Base-by-base conservation (phyloP, 2,888 invertebrate genomes). In the Microplitis manilae region DNA sequence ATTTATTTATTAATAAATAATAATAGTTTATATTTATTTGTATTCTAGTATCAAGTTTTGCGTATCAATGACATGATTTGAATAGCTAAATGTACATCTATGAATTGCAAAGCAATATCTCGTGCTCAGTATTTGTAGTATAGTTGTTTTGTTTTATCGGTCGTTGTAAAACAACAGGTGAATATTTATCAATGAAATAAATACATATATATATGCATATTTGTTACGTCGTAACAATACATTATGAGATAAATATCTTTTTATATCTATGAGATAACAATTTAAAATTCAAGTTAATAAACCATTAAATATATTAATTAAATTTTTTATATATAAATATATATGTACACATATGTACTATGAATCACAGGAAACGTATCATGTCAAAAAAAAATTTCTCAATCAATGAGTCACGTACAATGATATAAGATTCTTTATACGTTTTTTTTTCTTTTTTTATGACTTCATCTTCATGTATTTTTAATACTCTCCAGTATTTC, bases 101-200 rank as follows among this genome's bases (percentile, higher is more conserved):
- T 50, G 50, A 50, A 50, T 50, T 50, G 50, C 50, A 8, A 50
- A 50, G 13, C 13, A 50, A 50, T 50, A 50, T 50, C 50, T 50
- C 50, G 50, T 50, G 50, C 13, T 5, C 9, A 50, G 50, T 50
- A 50, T 50, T 50, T 38, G 40, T 68, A 15, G 40, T 65, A 30
- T 30, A 50, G 50, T 50, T 50, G 50, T 50, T 30, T 30, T 30
- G 15, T 9, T 68, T 68, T 68, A 68, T 40, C 40, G 40, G 68
- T 68, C 40, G 41, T 68, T 68, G 15, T 41, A n/a, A 41, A 30
- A 68, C 50, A 13, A 41, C 41, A 41, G 68, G 30, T 68, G 41
- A 68, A 68, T 15, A 41, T 41, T 68, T 13, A 8, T 41, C 17
- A 68, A 17, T 17, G 68, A 41, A 15, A 41, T 41, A n/a, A 6